A percentile compares a stretch with the other conserved stretches of the same genome.
These are phyloP conservation scores for Leuciscus idus DNA, from an alignment of 2,113 vertebrate species.

Conservation along the genomic window DNA sequence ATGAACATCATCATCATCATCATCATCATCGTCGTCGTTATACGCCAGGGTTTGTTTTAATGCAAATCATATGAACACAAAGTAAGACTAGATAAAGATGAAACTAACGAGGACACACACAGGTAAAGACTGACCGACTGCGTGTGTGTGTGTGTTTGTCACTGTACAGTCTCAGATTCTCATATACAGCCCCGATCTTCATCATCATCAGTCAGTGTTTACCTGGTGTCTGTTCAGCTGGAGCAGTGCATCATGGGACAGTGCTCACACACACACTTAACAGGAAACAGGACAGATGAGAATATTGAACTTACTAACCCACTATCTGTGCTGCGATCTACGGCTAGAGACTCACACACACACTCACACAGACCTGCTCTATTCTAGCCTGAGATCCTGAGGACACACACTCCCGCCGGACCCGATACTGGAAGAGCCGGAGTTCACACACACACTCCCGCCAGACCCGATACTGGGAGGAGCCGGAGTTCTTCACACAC, in stretches of 20 bases:
- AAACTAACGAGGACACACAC: conserved; percentile 19
- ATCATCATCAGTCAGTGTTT: conserved; percentile 50
- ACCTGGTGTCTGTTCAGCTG: conserved; percentile 28
- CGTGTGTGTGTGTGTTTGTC: background rate
- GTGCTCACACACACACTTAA: conserved; percentile 5
- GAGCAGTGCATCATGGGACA: conserved; percentile 29
- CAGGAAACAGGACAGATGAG: background rate
- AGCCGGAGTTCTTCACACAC: no score
- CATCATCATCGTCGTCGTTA: background rate
- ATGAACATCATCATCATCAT: background rate
- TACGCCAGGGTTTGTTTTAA: background rate
- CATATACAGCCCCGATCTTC: background rate
- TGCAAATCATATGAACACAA: conserved; percentile 25
- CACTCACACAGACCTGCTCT: conserved; percentile 34
- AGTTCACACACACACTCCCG: conserved; percentile 5
- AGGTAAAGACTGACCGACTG: conserved; percentile 52
- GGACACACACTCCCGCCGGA: conserved; percentile 28
- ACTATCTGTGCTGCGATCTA: background rate
- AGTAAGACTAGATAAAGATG: conserved; percentile 18
- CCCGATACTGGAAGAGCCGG: no score
- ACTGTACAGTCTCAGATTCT: background rate
- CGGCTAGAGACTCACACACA: background rate
- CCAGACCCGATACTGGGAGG: no score
- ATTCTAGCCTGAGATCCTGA: conserved; percentile 48
- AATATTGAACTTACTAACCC: conserved; percentile 15